A percentile compares a stretch with the other conserved stretches of the same genome.
phyloP scores from a whole-genome alignment of 2,888 invertebrate genomes.

The Stenchaetothrips biformis region DNA sequence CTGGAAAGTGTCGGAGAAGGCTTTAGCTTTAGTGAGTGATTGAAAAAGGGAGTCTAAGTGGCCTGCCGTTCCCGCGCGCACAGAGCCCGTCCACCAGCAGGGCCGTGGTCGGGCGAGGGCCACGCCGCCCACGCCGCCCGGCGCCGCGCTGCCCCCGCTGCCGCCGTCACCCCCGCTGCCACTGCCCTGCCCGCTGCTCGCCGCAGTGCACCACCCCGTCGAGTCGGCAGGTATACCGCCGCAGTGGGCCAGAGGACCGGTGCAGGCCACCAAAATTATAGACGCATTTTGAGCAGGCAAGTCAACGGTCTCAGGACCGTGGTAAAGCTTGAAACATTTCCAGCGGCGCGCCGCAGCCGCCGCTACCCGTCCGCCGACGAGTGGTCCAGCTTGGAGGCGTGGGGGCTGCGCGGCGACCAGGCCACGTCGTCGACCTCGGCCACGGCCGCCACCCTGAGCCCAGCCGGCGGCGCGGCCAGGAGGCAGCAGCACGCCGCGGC shows the following conservation, averaged over 20 bases:
- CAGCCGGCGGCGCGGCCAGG: too few species aligned
- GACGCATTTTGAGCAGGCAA: too few species aligned
- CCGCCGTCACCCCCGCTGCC: neutral
- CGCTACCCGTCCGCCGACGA: neutral
- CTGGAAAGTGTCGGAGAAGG: too few species aligned
- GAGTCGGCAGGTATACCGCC: neutral
- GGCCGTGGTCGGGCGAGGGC: neutral
- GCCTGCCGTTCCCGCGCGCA: too few species aligned
- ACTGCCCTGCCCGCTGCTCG: conserved; percentile 4
- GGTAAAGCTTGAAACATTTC: too few species aligned
- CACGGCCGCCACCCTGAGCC: neutral
- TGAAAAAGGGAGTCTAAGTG: too few species aligned
- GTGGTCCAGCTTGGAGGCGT: neutral
- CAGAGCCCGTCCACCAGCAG: neutral
- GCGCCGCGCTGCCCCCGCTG: neutral
- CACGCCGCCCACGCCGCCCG: neutral
- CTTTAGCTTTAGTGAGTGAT: too few species aligned
- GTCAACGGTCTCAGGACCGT: too few species aligned
- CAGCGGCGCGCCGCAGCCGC: neutral
- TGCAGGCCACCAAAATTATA: too few species aligned
- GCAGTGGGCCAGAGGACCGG: too few species aligned
- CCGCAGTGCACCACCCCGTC: neutral
- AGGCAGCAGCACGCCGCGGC: too few species aligned
- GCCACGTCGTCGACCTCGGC: neutral
- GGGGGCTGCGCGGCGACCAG: neutral